These are phyloP conservation scores for Acanthurus lineatus DNA, from an alignment of 2,797 vertebrate species.

Conservation along the genomic window DNA sequence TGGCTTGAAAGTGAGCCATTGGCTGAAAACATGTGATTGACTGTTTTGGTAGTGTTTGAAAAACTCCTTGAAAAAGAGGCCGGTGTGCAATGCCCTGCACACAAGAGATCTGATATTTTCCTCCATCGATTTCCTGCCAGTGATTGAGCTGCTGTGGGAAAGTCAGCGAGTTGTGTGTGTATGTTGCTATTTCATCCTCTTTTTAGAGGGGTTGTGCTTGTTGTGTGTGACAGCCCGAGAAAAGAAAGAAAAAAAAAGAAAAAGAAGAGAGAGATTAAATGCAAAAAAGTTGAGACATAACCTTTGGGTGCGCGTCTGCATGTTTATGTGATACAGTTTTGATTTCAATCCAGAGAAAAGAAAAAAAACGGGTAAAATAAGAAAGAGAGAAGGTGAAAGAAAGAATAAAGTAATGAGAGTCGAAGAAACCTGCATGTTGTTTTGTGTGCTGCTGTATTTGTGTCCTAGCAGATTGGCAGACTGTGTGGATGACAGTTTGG, in stretches of 20 bases:
- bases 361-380: conserved; percentile 31
- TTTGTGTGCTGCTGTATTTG: conserved; percentile 1
- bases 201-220: conserved; percentile 30
- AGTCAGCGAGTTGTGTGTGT: conserved; percentile 32
- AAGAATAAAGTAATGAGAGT: conserved; percentile 8
- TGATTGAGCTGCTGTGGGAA: conserved; percentile 66
- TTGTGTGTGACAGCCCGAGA: conserved; percentile 27
- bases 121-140: conserved; percentile 78
- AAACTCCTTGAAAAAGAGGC: conserved; percentile 41
- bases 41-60: conserved; percentile 54
- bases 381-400: conserved; percentile 2
- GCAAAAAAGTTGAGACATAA: conserved; percentile 32
- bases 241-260: conserved; percentile 18
- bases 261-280: conserved; percentile 17
- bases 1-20: conserved; percentile 64
- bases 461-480: conserved; percentile 53
- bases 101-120: conserved; percentile 77
- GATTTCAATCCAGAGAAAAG: conserved; percentile 20
- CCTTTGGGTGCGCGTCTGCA: conserved; percentile 13
- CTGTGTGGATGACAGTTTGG: conserved; percentile 57
- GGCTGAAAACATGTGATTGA: conserved; percentile 56
- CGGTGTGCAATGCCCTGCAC: conserved; percentile 51
- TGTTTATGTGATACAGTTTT: conserved; percentile 30
- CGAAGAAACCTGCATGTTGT: conserved; percentile 8
- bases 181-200: conserved; percentile 35